Conservation (phyloP, 1,140 invertebrate species). For the Chrysomallon squamiferum region DNA sequence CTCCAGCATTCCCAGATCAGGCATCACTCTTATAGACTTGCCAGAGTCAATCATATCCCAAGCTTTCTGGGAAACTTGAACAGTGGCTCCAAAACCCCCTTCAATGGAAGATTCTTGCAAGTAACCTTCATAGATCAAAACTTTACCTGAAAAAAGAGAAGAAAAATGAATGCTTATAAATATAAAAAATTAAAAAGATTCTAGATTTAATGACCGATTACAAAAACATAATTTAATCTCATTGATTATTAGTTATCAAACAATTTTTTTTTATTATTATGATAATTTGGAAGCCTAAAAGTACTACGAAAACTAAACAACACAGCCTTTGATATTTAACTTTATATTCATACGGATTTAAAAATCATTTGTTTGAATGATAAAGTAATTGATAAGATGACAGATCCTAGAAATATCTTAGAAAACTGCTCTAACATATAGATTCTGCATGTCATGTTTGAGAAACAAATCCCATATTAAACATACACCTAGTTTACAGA, state of each 20-base stretch:
- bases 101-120: constrained; percentile 39
- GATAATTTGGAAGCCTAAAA: background rate
- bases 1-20: constrained; percentile 15
- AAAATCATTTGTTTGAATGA: too few species aligned
- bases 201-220: background rate
- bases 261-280: background rate
- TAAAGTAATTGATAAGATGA: too few species aligned
- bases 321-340: background rate
- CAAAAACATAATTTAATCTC: background rate
- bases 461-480: too few species aligned
- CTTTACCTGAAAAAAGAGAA: constrained; percentile 44
- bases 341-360: too few species aligned
- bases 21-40: constrained; percentile 12
- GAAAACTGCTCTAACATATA: too few species aligned
- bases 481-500: too few species aligned
- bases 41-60: constrained; percentile 30
- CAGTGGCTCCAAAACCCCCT: constrained; percentile 50
- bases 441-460: too few species aligned
- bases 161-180: too few species aligned
- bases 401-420: too few species aligned
- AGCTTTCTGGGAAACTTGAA: constrained; percentile 53
- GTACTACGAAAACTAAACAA: background rate
- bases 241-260: background rate
- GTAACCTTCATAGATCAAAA: constrained; percentile 59
- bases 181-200: too few species aligned